A percentile compares a stretch with the other conserved stretches of the same genome.
Evolutionary conservation across 2,888 invertebrate genomes (phyloP).

Genomic region (Caradrina kadenii): DNA sequence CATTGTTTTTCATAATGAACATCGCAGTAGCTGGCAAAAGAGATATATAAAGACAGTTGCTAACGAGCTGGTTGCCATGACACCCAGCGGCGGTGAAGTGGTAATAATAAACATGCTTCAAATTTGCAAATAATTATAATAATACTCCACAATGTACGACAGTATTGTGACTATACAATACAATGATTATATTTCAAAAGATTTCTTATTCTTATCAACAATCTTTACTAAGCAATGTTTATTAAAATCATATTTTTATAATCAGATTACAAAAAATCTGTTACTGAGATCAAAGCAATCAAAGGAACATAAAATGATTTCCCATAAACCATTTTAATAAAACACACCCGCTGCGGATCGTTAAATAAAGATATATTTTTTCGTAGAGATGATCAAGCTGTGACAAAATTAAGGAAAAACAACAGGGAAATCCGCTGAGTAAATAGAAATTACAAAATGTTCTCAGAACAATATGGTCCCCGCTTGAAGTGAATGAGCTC

Average conservation of each 20-base stretch:
- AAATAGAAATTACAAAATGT: conserved; percentile 57
- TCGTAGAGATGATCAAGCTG: conserved; percentile 47
- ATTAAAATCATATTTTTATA: conserved; percentile 8
- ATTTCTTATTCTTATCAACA: neutral
- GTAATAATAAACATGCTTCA: conserved; percentile 1
- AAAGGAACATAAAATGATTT: conserved; percentile 40
- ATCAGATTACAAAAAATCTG: conserved; percentile 13
- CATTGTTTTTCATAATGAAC: conserved; percentile 34
- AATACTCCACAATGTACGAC: neutral
- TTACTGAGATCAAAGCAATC: conserved; percentile 24
- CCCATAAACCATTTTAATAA: conserved; percentile 48
- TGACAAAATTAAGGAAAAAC: conserved; percentile 59
- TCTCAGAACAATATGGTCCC: conserved; percentile 49
- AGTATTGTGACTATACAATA: neutral
- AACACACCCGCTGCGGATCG: conserved; percentile 54
- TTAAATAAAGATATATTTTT: conserved; percentile 54
- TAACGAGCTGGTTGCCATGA: conserved; percentile 13
- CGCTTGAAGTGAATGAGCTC: conserved; percentile 37
- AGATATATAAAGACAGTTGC: conserved; percentile 20
- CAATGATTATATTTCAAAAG: neutral
- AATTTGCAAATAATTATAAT: neutral
- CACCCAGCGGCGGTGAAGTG: neutral
- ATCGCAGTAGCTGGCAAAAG: conserved; percentile 4
- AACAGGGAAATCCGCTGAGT: conserved; percentile 55
- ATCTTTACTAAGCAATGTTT: conserved; percentile 11